phyloP scores from a whole-genome alignment of 2,888 invertebrate genomes.

The Synanthedon andrenaeformis region DNA sequence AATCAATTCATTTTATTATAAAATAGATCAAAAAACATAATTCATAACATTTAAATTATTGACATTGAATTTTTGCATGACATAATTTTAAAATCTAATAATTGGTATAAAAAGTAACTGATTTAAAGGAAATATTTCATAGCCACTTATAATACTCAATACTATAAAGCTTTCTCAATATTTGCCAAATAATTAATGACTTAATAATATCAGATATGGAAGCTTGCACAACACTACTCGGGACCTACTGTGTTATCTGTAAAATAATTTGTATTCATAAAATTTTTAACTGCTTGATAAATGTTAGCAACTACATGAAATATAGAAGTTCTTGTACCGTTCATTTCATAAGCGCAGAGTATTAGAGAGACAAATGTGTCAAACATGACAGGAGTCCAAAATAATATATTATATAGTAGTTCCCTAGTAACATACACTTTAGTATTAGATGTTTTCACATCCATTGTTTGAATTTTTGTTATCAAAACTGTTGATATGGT shows the following conservation, averaged over 20 bases:
- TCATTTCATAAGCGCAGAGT: constrained; percentile 46
- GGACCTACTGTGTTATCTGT: constrained; percentile 45
- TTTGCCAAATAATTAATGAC: too few species aligned
- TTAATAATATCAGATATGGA: too few species aligned
- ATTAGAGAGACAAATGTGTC: constrained; percentile 51
- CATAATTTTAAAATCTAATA: too few species aligned
- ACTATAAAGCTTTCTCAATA: too few species aligned
- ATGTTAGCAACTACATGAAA: constrained; percentile 56
- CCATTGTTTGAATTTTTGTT: constrained; percentile 48
- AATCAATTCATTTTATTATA: too few species aligned
- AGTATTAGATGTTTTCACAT: constrained; percentile 32
- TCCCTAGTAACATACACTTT: constrained; percentile 49
- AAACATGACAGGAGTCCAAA: constrained; percentile 62
- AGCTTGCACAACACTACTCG: constrained; percentile 10
- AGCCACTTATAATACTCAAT: too few species aligned
- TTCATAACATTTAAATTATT: too few species aligned
- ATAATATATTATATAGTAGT: constrained; percentile 50
- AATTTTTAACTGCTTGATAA: constrained; percentile 53
- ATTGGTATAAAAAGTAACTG: too few species aligned
- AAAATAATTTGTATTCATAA: constrained; percentile 54
- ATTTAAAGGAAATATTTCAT: too few species aligned
- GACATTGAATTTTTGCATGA: too few species aligned
- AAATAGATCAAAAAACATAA: too few species aligned
- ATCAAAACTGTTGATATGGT: constrained; percentile 50
- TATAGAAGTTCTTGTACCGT: constrained; percentile 40